Evolutionary conservation across 2,888 invertebrate genomes (phyloP).

Genomic region (Drymonia ruficornis): DNA sequence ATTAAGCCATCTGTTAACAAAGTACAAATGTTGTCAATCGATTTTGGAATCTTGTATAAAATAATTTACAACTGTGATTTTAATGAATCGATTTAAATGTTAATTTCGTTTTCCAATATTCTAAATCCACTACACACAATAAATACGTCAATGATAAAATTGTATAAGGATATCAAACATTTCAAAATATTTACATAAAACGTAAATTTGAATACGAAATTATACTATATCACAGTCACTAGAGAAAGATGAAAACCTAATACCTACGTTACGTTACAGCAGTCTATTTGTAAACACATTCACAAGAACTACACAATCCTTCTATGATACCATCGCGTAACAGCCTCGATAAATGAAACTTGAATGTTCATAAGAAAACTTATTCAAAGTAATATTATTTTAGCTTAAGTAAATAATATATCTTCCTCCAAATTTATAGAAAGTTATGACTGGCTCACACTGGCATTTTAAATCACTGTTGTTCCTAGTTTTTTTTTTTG

Average conservation of each 20-base stretch:
- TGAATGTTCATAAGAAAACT: too few relatives aligned
- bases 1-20: slow-evolving; percentile 56
- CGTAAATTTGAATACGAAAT: slow-evolving; percentile 69
- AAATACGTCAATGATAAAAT: slow-evolving; percentile 73
- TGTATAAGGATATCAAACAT: slow-evolving; percentile 83
- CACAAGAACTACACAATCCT: slow-evolving; percentile 62
- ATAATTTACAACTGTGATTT: slow-evolving; percentile 53
- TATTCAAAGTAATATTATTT: too few relatives aligned
- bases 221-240: slow-evolving; percentile 84
- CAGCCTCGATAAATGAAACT: background rate
- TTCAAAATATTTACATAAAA: slow-evolving; percentile 77
- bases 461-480: too few relatives aligned
- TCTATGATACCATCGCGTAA: slow-evolving; percentile 49
- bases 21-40: slow-evolving; percentile 53
- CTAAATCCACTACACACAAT: slow-evolving; percentile 61
- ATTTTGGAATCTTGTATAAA: slow-evolving; percentile 64
- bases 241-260: slow-evolving; percentile 76
- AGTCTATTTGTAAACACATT: slow-evolving; percentile 75
- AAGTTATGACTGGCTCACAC: too few relatives aligned
- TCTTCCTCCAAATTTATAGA: too few relatives aligned
- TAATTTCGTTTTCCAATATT: slow-evolving; percentile 43
- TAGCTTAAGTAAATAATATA: too few relatives aligned
- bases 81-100: slow-evolving; percentile 32
- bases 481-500: too few relatives aligned
- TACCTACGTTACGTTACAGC: slow-evolving; percentile 65